Percentiles rank a stretch among this genome's conserved stretches.
Evolutionary conservation across 2,888 invertebrate genomes (phyloP).

Genomic region (Cantharis flavilabris): DNA sequence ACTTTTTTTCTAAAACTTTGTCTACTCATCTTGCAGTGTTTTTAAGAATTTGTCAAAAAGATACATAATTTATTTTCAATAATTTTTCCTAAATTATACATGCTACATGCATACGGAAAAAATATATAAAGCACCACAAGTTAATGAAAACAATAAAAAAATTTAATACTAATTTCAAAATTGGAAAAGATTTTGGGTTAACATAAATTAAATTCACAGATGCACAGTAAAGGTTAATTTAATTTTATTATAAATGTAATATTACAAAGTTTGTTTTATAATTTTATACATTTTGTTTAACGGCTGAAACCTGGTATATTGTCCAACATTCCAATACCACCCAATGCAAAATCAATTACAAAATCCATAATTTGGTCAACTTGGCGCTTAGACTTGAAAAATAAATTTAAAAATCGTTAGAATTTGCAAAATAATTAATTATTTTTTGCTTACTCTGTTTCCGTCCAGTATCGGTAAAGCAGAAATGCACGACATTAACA

Average conservation of each 20-base stretch:
- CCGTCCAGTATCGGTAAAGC: not conserved
- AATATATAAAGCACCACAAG: too few relatives aligned
- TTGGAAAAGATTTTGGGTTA: not conserved
- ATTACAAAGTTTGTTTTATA: not conserved
- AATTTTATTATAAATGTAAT: not conserved
- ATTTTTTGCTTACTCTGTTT: not conserved
- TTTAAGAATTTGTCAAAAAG: too few relatives aligned
- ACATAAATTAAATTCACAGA: not conserved
- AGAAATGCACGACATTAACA: not conserved
- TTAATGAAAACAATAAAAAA: too few relatives aligned
- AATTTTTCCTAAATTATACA: too few relatives aligned
- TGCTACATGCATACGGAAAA: too few relatives aligned
- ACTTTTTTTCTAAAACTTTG: not conserved
- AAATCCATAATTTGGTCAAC: slow-evolving; percentile 6
- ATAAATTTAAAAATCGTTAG: not conserved
- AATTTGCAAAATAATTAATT: not conserved
- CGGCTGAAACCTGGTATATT: slow-evolving; percentile 12
- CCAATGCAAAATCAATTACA: not conserved
- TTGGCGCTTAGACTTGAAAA: slow-evolving; percentile 8
- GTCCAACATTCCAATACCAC: not conserved
- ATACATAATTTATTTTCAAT: too few relatives aligned
- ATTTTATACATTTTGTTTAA: not conserved
- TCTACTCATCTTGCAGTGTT: too few relatives aligned
- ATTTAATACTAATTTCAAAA: too few relatives aligned
- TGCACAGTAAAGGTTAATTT: not conserved